These are phyloP conservation scores for Caenorhabditis auriculariae DNA, from an alignment of 2,888 invertebrate species.

Conservation along the genomic window DNA sequence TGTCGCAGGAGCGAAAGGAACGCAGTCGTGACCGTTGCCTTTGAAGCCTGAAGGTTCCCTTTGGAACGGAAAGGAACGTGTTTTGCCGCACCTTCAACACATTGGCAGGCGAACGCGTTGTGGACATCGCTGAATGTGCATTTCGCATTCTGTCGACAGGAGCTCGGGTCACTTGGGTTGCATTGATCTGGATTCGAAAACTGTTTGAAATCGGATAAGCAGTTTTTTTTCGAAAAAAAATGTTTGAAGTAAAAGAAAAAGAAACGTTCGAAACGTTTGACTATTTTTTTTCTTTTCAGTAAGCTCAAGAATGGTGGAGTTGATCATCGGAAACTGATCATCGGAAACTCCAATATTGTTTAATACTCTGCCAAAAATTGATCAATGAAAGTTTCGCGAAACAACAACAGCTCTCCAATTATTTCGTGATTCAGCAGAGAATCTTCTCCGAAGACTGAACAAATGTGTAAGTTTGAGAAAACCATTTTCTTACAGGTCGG, in stretches of 20 bases:
- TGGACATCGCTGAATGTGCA: constrained; percentile 63
- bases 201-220: background rate
- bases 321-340: too few species aligned
- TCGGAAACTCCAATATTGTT: too few species aligned
- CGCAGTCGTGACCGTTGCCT: constrained; percentile 44
- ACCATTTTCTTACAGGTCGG: too few species aligned
- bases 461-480: too few species aligned
- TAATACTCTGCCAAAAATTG: too few species aligned
- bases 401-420: too few species aligned
- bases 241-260: background rate
- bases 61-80: background rate
- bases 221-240: background rate
- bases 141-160: constrained; percentile 59
- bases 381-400: too few species aligned
- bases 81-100: constrained; percentile 63
- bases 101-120: constrained; percentile 69
- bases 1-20: constrained; percentile 38
- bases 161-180: constrained; percentile 45
- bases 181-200: constrained; percentile 59
- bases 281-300: too few species aligned
- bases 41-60: constrained; percentile 42
- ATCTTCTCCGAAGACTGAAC: too few species aligned
- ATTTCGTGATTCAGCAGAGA: too few species aligned
- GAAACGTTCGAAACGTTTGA: too few species aligned
- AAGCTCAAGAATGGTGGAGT: too few species aligned